Percentiles rank a stretch among this genome's conserved stretches.
Evolutionary conservation across 2,888 invertebrate genomes (phyloP).

Genomic region (Apamea epomidion): DNA sequence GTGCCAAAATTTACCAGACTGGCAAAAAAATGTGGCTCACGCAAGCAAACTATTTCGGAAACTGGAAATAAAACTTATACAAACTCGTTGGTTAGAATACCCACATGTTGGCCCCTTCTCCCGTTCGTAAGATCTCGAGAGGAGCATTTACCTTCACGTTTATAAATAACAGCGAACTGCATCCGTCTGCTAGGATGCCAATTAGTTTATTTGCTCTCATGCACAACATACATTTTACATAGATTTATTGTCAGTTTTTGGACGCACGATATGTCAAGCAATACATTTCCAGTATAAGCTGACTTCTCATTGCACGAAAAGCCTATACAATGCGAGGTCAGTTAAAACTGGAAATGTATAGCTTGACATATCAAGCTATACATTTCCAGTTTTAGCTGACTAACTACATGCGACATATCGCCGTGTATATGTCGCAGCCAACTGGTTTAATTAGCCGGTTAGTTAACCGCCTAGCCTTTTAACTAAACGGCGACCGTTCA

Average conservation of each 20-base stretch:
- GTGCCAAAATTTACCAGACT: conserved; percentile 49
- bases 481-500: too few species aligned
- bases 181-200: neutral
- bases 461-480: too few species aligned
- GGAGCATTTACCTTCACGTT: neutral
- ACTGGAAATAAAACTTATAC: neutral
- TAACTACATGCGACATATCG: too few species aligned
- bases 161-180: neutral
- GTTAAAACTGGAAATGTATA: too few species aligned
- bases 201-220: neutral
- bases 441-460: too few species aligned
- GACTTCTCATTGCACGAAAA: too few species aligned
- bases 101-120: conserved; percentile 15
- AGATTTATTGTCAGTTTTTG: neutral
- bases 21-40: conserved; percentile 27
- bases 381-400: too few species aligned
- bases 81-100: conserved; percentile 23
- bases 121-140: conserved; percentile 2
- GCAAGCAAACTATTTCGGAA: conserved; percentile 46
- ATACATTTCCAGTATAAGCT: too few species aligned
- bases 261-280: too few species aligned
- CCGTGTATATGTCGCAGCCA: too few species aligned
- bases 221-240: neutral
- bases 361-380: too few species aligned
- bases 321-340: too few species aligned